phyloP scores from a whole-genome alignment of 2,888 invertebrate genomes.

The Lasioglossum figueresi region DNA sequence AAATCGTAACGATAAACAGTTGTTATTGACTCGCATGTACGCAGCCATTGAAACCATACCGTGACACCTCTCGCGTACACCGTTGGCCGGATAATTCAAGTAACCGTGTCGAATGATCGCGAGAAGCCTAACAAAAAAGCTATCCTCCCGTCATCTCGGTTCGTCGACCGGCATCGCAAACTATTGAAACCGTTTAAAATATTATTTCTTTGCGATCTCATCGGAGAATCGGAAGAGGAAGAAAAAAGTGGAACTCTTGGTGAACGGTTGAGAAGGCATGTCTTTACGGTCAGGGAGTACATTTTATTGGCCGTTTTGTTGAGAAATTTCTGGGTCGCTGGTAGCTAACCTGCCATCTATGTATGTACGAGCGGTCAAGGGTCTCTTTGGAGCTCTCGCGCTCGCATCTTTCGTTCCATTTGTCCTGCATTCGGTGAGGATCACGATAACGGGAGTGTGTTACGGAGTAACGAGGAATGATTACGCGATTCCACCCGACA shows the following conservation, averaged over 20 bases:
- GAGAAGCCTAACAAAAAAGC: slow-evolving; percentile 14
- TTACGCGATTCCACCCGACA: neutral
- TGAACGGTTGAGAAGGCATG: slow-evolving; percentile 38
- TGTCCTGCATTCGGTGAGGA: slow-evolving; percentile 38
- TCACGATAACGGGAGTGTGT: slow-evolving; percentile 1
- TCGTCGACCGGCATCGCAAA: neutral
- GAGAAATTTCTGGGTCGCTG: slow-evolving; percentile 56
- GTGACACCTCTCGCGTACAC: neutral
- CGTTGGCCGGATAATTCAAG: neutral
- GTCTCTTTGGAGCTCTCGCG: slow-evolving; percentile 40
- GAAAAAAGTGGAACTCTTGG: slow-evolving; percentile 15
- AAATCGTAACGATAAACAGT: neutral
- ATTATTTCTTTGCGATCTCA: neutral
- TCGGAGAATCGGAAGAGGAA: neutral
- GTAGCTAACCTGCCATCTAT: slow-evolving; percentile 54
- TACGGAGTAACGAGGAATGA: slow-evolving; percentile 43
- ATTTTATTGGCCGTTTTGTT: slow-evolving; percentile 55
- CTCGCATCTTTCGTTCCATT: slow-evolving; percentile 44
- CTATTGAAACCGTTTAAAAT: neutral
- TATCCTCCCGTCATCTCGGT: neutral
- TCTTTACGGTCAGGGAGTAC: slow-evolving; percentile 46
- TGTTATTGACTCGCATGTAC: neutral
- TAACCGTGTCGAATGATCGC: slow-evolving; percentile 22
- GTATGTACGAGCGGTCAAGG: slow-evolving; percentile 27
- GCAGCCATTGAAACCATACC: slow-evolving; percentile 7